Evolutionary conservation across 64 coral and sea anemone species (phyloP).

Genomic region (Montipora sp.): DNA sequence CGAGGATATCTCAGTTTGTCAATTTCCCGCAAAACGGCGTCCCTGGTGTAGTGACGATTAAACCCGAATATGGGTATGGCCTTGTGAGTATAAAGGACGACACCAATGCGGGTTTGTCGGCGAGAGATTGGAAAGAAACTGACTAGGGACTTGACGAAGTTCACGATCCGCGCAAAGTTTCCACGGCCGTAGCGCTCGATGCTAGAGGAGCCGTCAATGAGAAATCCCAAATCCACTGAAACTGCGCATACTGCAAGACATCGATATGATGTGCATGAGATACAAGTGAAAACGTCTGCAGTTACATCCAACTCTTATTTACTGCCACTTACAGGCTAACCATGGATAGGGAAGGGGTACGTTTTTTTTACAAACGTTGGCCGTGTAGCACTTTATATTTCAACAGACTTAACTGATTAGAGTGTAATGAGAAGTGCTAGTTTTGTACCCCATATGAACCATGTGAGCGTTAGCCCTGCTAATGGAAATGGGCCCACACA

Average conservation of each 20-base stretch:
- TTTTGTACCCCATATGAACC: no score
- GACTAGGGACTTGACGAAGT: slow-evolving; percentile 54
- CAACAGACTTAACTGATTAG: no score
- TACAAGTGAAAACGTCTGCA: not conserved
- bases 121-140: slow-evolving; percentile 54
- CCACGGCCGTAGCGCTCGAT: slow-evolving; percentile 51
- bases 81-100: slow-evolving; percentile 25
- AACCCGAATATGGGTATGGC: slow-evolving; percentile 48
- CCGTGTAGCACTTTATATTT: no score
- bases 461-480: no score
- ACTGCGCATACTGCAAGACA: slow-evolving; percentile 35
- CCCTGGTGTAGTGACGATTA: slow-evolving; percentile 17
- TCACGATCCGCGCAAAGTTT: slow-evolving; percentile 48
- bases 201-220: slow-evolving; percentile 59
- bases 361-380: no score
- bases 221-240: slow-evolving; percentile 49
- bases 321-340: no score
- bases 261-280: not conserved
- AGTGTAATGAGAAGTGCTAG: no score
- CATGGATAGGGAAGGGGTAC: no score
- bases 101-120: slow-evolving; percentile 33
- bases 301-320: no score
- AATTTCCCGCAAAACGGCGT: slow-evolving; percentile 17
- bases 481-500: no score
- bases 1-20: slow-evolving; percentile 52